Evolutionary conservation across 2,888 invertebrate species (phyloP).

Genomic region (Apomyelois bistriatella): DNA sequence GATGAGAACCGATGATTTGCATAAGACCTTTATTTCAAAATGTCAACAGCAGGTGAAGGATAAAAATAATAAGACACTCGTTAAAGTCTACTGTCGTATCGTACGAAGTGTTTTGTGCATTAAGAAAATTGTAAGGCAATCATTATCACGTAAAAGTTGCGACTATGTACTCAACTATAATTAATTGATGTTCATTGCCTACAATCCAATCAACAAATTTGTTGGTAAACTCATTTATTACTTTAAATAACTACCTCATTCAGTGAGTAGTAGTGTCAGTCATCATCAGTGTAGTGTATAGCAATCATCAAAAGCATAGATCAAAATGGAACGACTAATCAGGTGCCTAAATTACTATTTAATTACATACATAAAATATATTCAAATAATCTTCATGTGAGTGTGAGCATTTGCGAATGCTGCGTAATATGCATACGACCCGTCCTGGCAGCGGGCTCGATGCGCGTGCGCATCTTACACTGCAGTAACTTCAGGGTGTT

Average conservation of each 20-base stretch:
- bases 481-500: slow-evolving; percentile 70
- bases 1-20: slow-evolving; percentile 15
- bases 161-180: no score
- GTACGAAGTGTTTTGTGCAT: no score
- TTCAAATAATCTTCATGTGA: slow-evolving; percentile 55
- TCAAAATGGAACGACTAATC: neutral
- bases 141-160: no score
- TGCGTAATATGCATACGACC: slow-evolving; percentile 81
- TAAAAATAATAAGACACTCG: neutral
- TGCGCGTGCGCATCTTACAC: slow-evolving; percentile 76
- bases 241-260: no score
- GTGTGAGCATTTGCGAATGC: slow-evolving; percentile 81
- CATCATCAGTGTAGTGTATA: no score
- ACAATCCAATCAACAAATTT: no score
- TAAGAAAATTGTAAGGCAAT: no score
- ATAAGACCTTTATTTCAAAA: slow-evolving; percentile 16
- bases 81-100: neutral
- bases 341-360: neutral
- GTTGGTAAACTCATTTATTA: no score
- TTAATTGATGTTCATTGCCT: no score
- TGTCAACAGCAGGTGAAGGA: slow-evolving; percentile 10
- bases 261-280: no score
- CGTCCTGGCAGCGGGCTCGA: slow-evolving; percentile 69
- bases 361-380: neutral
- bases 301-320: no score